phyloP scores from a whole-genome alignment of 2,797 vertebrate species.

The Astyanax mexicanus region DNA sequence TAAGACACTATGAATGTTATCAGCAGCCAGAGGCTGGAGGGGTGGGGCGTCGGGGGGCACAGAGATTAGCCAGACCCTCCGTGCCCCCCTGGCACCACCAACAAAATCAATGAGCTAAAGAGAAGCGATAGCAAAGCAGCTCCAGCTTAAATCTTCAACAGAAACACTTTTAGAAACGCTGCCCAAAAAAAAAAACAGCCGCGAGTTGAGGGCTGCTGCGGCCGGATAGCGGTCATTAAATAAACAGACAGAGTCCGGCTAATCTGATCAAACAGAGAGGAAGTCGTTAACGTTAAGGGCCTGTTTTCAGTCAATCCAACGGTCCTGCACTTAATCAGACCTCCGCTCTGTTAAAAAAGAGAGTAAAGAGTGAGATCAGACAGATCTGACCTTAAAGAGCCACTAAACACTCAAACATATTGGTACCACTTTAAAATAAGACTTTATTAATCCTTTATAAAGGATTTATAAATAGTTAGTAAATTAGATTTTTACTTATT shows the following conservation, averaged over 20 bases:
- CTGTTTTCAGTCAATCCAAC: too few species aligned
- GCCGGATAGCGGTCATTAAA: not conserved
- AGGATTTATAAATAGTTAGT: too few species aligned
- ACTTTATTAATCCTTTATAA: too few species aligned
- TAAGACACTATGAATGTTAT: conserved; percentile 32
- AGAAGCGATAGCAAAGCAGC: conserved; percentile 21
- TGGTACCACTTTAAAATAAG: too few species aligned
- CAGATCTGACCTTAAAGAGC: too few species aligned
- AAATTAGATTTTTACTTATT: too few species aligned
- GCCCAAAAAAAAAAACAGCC: conserved; percentile 6
- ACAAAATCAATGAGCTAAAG: conserved; percentile 33
- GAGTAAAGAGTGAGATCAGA: too few species aligned
- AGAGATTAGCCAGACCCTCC: conserved; percentile 22
- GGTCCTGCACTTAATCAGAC: too few species aligned
- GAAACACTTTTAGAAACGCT: not conserved
- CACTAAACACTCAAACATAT: too few species aligned
- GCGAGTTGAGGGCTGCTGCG: not conserved
- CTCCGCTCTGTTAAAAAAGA: too few species aligned
- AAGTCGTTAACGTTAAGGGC: not conserved
- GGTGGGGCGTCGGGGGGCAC: not conserved
- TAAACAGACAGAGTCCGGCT: not conserved
- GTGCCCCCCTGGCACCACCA: conserved; percentile 16
- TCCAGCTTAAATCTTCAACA: not conserved
- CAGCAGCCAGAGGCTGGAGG: conserved; percentile 7
- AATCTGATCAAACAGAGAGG: not conserved